Conservation (phyloP, 2,888 invertebrate genomes). For the Camptogramma bilineatum region DNA sequence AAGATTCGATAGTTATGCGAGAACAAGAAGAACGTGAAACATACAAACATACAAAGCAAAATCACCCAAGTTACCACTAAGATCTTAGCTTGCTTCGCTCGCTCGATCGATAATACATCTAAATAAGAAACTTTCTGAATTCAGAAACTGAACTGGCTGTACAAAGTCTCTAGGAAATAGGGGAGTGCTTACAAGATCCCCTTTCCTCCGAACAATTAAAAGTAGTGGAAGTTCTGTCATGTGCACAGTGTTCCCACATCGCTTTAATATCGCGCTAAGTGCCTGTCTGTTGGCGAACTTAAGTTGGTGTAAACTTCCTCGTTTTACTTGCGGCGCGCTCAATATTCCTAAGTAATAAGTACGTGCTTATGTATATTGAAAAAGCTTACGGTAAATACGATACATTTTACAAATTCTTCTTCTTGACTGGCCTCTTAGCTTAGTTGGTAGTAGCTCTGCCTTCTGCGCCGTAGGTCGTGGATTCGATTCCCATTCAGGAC, state of each 20-base stretch:
- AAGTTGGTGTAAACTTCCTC: slow-evolving; percentile 24
- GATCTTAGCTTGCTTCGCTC: no score
- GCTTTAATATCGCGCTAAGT: slow-evolving; percentile 42
- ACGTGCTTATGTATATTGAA: background rate
- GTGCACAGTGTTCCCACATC: slow-evolving; percentile 35
- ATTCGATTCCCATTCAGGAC: no score
- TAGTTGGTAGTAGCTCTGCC: no score
- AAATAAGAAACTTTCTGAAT: background rate
- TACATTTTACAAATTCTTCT: no score
- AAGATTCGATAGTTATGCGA: no score
- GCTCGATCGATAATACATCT: no score
- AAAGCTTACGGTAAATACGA: no score
- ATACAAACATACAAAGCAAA: no score
- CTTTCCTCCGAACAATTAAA: slow-evolving; percentile 49
- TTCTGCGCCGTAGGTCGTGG: no score
- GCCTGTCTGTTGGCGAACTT: slow-evolving; percentile 33
- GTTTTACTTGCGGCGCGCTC: slow-evolving; percentile 14
- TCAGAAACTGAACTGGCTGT: background rate
- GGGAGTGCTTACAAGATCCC: background rate
- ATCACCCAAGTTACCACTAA: no score
- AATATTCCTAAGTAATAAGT: slow-evolving; percentile 19
- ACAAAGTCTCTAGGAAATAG: background rate
- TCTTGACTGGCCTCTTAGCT: no score
- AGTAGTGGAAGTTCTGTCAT: slow-evolving; percentile 48
- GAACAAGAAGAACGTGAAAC: no score